A percentile compares a stretch with the other conserved stretches of the same genome.
These are phyloP conservation scores for Etheostoma perlongum DNA, from an alignment of 2,797 vertebrate species.

Conservation along the genomic window DNA sequence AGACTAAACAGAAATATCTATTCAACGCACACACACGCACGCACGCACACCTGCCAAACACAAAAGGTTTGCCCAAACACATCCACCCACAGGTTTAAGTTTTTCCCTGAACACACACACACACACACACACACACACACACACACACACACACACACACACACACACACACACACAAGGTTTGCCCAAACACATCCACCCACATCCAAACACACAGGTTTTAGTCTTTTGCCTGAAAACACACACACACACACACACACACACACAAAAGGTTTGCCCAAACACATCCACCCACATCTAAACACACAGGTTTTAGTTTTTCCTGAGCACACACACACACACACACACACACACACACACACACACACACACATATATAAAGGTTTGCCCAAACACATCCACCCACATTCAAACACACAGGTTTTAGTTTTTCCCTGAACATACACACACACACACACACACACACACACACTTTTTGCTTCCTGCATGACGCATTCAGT, in stretches of 20 bases:
- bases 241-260: constrained; percentile 1
- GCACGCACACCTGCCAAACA: constrained; percentile 48
- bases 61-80: constrained; percentile 73
- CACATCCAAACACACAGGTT: constrained; percentile 44
- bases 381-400: too few species aligned
- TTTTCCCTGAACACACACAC: constrained; percentile 40
- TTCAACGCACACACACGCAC: constrained; percentile 40
- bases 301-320: constrained; percentile 37
- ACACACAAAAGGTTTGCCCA: constrained; percentile 71
- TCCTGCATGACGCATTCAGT: constrained; percentile 77
- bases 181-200: constrained; percentile 76
- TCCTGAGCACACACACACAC: constrained; percentile 45
- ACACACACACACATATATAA: constrained; percentile 24
- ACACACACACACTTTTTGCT: constrained; percentile 69
- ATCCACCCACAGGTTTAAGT: constrained; percentile 71
- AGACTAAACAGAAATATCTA: constrained; percentile 61
- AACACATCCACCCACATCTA: constrained; percentile 74
- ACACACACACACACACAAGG: constrained; percentile 62
- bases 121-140: too few species aligned
- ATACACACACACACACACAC: neutral
- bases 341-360: constrained; percentile 19
- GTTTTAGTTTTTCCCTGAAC: neutral
- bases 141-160: constrained; percentile 32
- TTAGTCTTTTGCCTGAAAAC: constrained; percentile 44
- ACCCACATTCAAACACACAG: too few species aligned